A percentile compares a stretch with the other conserved stretches of the same genome.
Evolutionary conservation across 2,113 vertebrate genomes (phyloP).

Genomic region (Austrofundulus limnaeus): DNA sequence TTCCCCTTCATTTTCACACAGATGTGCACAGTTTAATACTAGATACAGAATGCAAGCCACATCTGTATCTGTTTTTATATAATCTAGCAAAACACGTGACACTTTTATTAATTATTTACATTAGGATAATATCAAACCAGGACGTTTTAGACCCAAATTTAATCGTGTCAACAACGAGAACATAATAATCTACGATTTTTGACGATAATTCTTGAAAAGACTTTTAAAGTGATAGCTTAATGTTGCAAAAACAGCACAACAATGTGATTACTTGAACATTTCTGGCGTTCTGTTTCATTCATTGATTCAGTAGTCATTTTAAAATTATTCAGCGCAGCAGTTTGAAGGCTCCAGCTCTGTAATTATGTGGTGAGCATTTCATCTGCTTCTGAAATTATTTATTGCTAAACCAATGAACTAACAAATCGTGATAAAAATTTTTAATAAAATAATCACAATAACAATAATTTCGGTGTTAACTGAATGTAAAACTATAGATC

Average conservation of each 20-base stretch:
- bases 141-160: neutral
- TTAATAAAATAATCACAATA: no score
- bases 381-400: neutral
- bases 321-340: neutral
- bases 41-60: slow-evolving; percentile 8
- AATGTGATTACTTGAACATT: no score
- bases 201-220: no score
- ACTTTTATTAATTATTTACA: neutral
- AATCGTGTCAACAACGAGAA: no score
- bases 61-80: slow-evolving; percentile 18
- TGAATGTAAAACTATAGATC: neutral
- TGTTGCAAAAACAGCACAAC: no score
- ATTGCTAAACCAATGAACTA: neutral
- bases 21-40: slow-evolving; percentile 12
- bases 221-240: no score
- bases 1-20: slow-evolving; percentile 16
- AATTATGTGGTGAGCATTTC: neutral
- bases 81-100: neutral
- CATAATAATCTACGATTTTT: no score
- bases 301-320: no score
- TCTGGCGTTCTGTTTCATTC: no score
- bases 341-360: neutral
- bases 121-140: neutral
- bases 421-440: no score
- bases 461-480: neutral